Percentiles rank a stretch among this genome's conserved stretches.
Conservation (phyloP, 2,888 invertebrate genomes). For the Ochropacha duplaris region DNA sequence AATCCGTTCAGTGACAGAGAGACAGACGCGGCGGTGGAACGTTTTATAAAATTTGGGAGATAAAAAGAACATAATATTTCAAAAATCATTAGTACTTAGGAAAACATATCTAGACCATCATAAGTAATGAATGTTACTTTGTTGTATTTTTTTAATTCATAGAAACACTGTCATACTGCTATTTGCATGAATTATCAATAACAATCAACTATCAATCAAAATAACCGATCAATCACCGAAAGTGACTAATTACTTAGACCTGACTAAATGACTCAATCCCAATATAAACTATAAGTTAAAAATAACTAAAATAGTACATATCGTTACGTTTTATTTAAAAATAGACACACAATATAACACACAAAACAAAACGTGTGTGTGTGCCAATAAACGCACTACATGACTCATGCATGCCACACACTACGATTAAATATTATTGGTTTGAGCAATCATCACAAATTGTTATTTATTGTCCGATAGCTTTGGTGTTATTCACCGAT, state of each 20-base stretch:
- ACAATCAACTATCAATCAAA: no score
- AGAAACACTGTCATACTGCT: no score
- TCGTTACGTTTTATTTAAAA: background rate
- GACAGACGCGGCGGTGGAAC: no score
- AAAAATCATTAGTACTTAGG: no score
- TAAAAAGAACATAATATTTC: no score
- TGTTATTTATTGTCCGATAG: slow-evolving; percentile 1
- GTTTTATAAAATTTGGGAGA: no score
- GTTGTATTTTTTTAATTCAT: no score
- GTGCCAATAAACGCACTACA: slow-evolving; percentile 45
- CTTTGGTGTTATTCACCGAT: background rate
- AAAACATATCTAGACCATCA: no score
- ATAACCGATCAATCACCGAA: no score
- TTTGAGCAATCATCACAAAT: slow-evolving; percentile 2
- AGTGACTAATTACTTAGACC: background rate
- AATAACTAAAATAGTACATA: background rate
- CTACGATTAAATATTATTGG: slow-evolving; percentile 22
- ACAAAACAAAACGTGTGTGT: slow-evolving; percentile 28
- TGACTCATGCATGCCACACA: slow-evolving; percentile 36
- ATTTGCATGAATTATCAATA: no score
- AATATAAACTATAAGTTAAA: background rate
- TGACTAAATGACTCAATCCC: background rate
- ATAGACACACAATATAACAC: background rate
- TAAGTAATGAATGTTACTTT: no score
- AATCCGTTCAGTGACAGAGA: no score